phyloP scores from a whole-genome alignment of 2,113 vertebrate genomes.

The Thamnaconus septentrionalis region DNA sequence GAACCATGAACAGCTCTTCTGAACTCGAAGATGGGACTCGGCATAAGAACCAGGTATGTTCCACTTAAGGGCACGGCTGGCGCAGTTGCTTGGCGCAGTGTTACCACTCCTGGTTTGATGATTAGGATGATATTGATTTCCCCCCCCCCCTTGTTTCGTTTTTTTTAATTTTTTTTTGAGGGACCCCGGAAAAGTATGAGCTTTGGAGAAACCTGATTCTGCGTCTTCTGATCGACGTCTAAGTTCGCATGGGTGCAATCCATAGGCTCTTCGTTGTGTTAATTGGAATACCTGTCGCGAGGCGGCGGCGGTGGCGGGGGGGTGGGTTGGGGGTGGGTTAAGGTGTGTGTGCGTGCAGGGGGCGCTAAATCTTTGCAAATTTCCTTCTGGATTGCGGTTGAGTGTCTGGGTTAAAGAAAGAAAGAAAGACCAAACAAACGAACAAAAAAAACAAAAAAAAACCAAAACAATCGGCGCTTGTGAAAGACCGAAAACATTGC shows the following conservation, averaged over 20 bases:
- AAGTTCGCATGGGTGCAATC: neutral
- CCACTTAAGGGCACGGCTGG: constrained; percentile 42
- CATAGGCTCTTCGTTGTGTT: neutral
- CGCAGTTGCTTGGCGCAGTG: constrained; percentile 54
- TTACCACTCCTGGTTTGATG: constrained; percentile 43
- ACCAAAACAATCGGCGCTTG: neutral
- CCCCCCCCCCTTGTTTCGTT: no score
- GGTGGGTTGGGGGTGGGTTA: no score
- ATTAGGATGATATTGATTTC: neutral
- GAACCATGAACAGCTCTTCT: constrained; percentile 82
- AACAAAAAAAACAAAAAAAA: neutral
- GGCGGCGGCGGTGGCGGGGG: neutral
- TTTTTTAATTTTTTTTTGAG: neutral
- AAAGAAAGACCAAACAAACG: neutral
- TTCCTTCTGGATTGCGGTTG: neutral
- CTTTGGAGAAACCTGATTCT: constrained; percentile 1
- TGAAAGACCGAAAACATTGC: constrained; percentile 4
- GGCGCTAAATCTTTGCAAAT: no score
- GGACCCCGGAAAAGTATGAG: constrained; percentile 34
- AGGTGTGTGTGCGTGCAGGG: no score
- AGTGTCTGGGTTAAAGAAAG: no score
- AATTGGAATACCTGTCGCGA: neutral
- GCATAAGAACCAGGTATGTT: constrained; percentile 81
- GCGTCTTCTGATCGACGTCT: constrained; percentile 17
- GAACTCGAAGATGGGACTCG: constrained; percentile 83